phyloP scores from a whole-genome alignment of 1,140 invertebrate species.

The Micrasema longulum region DNA sequence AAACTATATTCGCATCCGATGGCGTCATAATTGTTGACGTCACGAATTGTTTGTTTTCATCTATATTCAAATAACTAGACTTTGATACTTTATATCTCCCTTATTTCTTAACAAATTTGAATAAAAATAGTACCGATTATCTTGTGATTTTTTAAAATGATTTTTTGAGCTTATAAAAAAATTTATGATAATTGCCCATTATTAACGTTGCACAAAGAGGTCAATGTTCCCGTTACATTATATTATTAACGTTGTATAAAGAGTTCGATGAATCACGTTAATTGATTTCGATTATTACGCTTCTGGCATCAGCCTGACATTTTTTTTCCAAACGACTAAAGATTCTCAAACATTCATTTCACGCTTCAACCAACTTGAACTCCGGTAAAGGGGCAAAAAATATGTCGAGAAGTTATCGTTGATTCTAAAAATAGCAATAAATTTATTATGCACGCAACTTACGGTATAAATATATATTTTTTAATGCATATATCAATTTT shows the following conservation, averaged over 20 bases:
- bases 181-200: too few relatives aligned
- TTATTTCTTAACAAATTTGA: too few relatives aligned
- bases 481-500: not conserved
- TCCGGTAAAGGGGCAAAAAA: not conserved
- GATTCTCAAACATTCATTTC: not conserved
- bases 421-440: not conserved
- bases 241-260: constrained; percentile 8
- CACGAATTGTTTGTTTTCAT: too few relatives aligned
- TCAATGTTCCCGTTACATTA: constrained; percentile 6
- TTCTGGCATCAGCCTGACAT: not conserved
- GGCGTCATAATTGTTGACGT: too few relatives aligned
- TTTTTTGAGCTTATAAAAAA: too few relatives aligned
- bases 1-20: too few relatives aligned
- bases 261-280: constrained; percentile 5
- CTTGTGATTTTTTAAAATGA: too few relatives aligned
- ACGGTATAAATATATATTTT: not conserved
- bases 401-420: not conserved
- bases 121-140: too few relatives aligned
- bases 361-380: not conserved
- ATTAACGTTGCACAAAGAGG: not conserved
- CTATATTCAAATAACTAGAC: too few relatives aligned
- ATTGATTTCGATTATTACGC: constrained; percentile 9
- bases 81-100: too few relatives aligned
- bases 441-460: too few relatives aligned
- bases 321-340: not conserved